Percentiles rank a stretch among this genome's conserved stretches.
These are phyloP conservation scores for Molossus alvarezi DNA, from an alignment of 2,797 vertebrate genomes.

Conservation along the genomic window DNA sequence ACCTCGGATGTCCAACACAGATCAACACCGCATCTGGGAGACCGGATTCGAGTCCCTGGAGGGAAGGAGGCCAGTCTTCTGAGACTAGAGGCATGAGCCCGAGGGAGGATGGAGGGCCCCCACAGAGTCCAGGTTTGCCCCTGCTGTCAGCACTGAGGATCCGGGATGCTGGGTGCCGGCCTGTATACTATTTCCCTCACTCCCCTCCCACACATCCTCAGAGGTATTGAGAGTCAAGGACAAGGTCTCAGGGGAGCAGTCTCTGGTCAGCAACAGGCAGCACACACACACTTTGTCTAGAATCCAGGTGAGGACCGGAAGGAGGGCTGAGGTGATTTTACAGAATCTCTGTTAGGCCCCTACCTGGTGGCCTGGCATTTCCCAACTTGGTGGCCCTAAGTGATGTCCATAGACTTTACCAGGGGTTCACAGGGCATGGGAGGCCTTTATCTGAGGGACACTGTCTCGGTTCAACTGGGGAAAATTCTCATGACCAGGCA, in stretches of 20 bases:
- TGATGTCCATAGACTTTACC: neutral
- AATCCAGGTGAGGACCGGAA: neutral
- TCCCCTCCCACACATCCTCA: neutral
- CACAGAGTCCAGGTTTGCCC: neutral
- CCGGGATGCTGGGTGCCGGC: neutral
- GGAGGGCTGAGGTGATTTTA: neutral
- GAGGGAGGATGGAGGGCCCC: too few species aligned
- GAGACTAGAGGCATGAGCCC: too few species aligned
- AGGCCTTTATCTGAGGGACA: neutral
- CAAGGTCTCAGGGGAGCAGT: neutral
- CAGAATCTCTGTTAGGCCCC: neutral
- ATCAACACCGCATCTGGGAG: neutral
- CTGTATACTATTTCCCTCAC: neutral
- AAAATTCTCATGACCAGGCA: too few species aligned
- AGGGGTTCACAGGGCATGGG: neutral
- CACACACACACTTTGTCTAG: neutral
- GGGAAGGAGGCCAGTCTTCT: neutral
- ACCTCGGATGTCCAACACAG: neutral
- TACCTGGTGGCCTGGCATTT: neutral
- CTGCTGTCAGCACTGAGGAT: neutral
- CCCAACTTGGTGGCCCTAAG: neutral
- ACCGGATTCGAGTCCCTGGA: too few species aligned
- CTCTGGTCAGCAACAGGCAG: too few species aligned
- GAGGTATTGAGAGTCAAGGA: neutral
- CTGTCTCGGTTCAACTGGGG: fast-evolving